Evolutionary conservation across 2,888 invertebrate species (phyloP).

Genomic region (Tolmerus cingulatus): DNA sequence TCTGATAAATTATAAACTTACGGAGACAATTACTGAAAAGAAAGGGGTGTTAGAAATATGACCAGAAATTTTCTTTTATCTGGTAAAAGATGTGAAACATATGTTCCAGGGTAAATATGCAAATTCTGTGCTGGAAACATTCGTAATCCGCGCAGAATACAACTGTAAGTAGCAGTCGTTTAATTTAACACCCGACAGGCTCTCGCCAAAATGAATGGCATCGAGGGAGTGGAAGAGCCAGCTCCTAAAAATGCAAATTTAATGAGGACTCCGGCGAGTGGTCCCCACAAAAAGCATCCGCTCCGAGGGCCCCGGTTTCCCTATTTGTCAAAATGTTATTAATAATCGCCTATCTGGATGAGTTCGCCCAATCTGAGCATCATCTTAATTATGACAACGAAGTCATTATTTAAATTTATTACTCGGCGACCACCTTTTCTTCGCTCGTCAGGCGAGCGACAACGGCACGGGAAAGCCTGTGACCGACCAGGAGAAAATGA

Average conservation of each 20-base stretch:
- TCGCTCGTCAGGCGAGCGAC: conserved; percentile 16
- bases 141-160: not conserved
- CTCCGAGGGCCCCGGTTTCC: not conserved
- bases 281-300: not conserved
- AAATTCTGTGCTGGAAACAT: not conserved
- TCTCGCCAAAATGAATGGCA: not conserved
- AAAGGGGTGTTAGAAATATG: not conserved
- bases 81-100: not conserved
- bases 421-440: conserved; percentile 23
- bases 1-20: not conserved
- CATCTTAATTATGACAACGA: conserved; percentile 36
- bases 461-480: not conserved
- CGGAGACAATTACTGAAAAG: not conserved
- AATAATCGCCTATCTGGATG: conserved; percentile 25
- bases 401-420: conserved; percentile 44
- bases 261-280: not conserved
- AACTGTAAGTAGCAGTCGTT: not conserved
- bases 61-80: not conserved
- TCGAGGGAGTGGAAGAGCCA: not conserved
- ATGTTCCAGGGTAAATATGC: not conserved
- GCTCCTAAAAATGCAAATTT: not conserved
- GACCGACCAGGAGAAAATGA: conserved; percentile 14
- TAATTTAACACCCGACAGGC: not conserved
- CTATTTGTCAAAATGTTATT: conserved; percentile 26
- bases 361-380: conserved; percentile 23